Evolutionary conservation across 2,113 vertebrate species (phyloP).

Genomic region (Loxodonta africana): DNA sequence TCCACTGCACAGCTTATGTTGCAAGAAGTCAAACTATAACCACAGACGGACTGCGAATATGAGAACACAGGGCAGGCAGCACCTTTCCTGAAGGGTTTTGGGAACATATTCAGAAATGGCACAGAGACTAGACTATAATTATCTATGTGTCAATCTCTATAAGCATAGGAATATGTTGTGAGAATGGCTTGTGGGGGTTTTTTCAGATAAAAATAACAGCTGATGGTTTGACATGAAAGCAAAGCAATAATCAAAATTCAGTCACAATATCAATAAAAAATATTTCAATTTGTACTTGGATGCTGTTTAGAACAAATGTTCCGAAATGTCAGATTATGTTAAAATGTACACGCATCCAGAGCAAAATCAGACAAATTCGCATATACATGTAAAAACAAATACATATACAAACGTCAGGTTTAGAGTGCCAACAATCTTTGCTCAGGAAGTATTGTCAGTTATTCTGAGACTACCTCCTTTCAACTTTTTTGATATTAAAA

Average conservation of each 20-base stretch:
- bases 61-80: background rate
- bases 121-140: conserved; percentile 6
- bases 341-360: background rate
- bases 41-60: background rate
- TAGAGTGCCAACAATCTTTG: background rate
- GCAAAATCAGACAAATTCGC: background rate
- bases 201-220: background rate
- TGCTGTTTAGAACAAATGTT: background rate
- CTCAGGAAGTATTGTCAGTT: background rate
- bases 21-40: background rate
- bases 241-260: conserved; percentile 17
- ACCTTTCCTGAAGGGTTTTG: background rate
- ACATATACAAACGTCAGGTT: background rate
- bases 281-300: background rate
- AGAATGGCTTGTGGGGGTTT: background rate
- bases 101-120: background rate
- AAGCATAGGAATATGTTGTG: background rate
- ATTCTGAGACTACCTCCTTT: background rate
- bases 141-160: background rate
- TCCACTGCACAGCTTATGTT: background rate
- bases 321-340: background rate
- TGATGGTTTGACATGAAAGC: conserved; percentile 30
- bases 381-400: background rate
- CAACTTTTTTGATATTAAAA: background rate
- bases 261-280: conserved; percentile 13